Evolutionary conservation across 2,797 vertebrate genomes (phyloP).

Genomic region (Ataeniobius toweri): DNA sequence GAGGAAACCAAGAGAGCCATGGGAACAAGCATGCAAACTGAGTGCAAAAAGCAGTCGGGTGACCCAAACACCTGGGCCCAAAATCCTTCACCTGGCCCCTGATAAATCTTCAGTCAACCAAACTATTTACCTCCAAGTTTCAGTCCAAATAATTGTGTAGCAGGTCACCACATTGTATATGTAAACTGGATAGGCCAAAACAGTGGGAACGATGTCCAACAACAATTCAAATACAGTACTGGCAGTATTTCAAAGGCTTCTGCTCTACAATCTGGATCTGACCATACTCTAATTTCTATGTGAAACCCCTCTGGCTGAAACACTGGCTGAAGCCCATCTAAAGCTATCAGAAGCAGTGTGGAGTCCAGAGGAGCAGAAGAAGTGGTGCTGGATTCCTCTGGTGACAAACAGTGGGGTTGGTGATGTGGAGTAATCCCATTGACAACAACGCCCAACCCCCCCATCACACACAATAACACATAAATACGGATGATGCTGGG

Average conservation of each 20-base stretch:
- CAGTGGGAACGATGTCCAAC: conserved; percentile 10
- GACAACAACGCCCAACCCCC: conserved; percentile 73
- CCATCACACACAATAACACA: conserved; percentile 23
- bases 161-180: neutral
- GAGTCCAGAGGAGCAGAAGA: conserved; percentile 46
- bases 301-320: conserved; percentile 58
- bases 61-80: neutral
- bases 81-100: neutral
- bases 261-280: conserved; percentile 39
- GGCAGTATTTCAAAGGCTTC: conserved; percentile 50
- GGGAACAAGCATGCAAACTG: neutral
- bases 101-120: neutral
- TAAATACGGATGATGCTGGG: conserved; percentile 36
- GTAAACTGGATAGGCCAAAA: conserved; percentile 1
- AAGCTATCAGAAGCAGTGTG: conserved; percentile 41
- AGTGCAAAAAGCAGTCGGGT: neutral
- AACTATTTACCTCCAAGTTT: neutral
- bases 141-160: neutral
- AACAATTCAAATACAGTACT: conserved; percentile 46
- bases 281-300: conserved; percentile 57
- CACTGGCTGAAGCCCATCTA: conserved; percentile 58
- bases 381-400: conserved; percentile 62
- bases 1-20: neutral
- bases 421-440: conserved; percentile 74
- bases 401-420: conserved; percentile 62